Base-by-base conservation (phyloP, 1,140 invertebrate genomes). In the Vanessa atalanta region DNA sequence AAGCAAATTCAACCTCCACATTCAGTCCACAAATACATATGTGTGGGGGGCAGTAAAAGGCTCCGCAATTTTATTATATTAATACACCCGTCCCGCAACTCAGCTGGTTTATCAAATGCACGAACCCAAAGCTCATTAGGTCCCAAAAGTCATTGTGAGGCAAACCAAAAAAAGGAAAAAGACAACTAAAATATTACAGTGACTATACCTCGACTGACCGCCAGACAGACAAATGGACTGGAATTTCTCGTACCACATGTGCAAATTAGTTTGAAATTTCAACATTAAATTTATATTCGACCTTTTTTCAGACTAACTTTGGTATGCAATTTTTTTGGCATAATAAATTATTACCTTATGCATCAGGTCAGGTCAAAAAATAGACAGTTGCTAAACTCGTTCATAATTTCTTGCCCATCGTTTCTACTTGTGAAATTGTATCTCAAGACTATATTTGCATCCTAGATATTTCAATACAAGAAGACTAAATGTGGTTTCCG, bases 171-270 rank as follows among this genome's bases (percentile, higher is more conserved):
- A 68, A 51, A 47, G 16, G 16, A 57, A 60, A 14, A 48, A 43
- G 57, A 47, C 69, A 65, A 20, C 51, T 70, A 77, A 79, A 72
- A 77, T 79, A 77, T 72, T 74, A 65, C 67, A 43, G 66, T 61
- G 66, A 57, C 64, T 65, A 74, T 57, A 20, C 66, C 20, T 47
- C 48, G 70, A 79, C 57, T 75, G 57, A 71, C 64, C 70, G 74
- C 72, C 73, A 79, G 79, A 77, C 79, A 77, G 70, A 81, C 78
- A 83, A 81, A 82, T 82, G 79, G 70, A 79, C 51, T 77, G 73
- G 60, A 53, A 79, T 79, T 76, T 60, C 55, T 66, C 64, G 47
- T 70, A n/a, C 47, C 63, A 77, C 70, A 55, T 77, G 23, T 43
- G 60, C 57, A 77, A 14, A 69, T 77, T 66, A 66, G 15, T 64